Conservation (phyloP, 2,888 invertebrate species). For the Drepanosiphum platanoidis region DNA sequence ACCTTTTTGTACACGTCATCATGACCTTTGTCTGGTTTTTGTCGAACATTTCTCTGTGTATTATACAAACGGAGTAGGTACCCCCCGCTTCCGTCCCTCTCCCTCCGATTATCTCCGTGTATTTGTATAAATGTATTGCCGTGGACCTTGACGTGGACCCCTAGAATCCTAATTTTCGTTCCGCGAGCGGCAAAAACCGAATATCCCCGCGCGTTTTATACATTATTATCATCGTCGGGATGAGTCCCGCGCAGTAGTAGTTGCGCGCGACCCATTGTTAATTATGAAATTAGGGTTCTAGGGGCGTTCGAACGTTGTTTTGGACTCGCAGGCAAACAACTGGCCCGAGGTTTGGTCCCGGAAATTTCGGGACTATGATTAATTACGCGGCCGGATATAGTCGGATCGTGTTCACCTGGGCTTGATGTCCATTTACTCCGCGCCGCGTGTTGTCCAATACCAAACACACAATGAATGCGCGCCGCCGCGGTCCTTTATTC, state of each 20-base stretch:
- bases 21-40: slow-evolving; percentile 37
- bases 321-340: slow-evolving; percentile 7
- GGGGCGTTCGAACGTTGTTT: slow-evolving; percentile 18
- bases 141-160: not conserved
- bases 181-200: not conserved
- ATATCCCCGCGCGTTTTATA: not conserved
- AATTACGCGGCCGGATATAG: slow-evolving; percentile 38
- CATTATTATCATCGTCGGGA: not conserved
- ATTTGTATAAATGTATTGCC: not conserved
- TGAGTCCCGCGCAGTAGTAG: not conserved
- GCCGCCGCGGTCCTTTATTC: not conserved
- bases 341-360: slow-evolving; percentile 10
- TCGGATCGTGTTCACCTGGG: slow-evolving; percentile 50
- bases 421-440: slow-evolving; percentile 16
- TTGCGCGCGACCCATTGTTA: slow-evolving; percentile 1
- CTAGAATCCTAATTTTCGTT: slow-evolving; percentile 13
- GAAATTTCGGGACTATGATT: slow-evolving; percentile 53
- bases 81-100: no score
- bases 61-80: not conserved
- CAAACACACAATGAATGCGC: slow-evolving; percentile 18
- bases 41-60: not conserved
- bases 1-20: not conserved
- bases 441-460: slow-evolving; percentile 18
- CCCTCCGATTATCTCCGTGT: no score
- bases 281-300: not conserved